Conservation (phyloP, 2,113 vertebrate genomes). For the Pardalotus punctatus region DNA sequence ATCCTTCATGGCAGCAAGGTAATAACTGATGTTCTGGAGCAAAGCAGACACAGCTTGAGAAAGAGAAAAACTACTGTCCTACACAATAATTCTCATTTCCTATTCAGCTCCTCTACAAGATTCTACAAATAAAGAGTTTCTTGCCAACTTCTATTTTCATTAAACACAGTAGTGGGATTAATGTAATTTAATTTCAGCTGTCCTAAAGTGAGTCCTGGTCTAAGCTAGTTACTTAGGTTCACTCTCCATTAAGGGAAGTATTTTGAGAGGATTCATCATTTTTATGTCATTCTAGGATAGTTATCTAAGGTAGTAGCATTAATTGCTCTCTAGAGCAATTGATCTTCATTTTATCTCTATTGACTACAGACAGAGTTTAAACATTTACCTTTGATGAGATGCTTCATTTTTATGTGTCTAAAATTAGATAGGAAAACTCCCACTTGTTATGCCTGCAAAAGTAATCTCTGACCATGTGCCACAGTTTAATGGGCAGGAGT, state of each 20-base stretch:
- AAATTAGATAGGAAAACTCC: slow-evolving; percentile 15
- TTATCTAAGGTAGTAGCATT: slow-evolving; percentile 14
- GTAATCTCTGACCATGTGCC: background rate
- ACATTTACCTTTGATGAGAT: slow-evolving; percentile 25
- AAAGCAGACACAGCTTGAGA: background rate
- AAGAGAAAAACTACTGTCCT: background rate
- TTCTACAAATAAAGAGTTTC: background rate
- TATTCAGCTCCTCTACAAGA: background rate
- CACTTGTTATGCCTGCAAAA: background rate
- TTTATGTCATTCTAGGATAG: background rate
- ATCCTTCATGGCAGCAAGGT: background rate
- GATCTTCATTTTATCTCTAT: slow-evolving; percentile 43
- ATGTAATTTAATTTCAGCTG: background rate
- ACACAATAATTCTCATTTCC: background rate
- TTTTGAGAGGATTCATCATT: background rate
- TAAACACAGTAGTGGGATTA: background rate
- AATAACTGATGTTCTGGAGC: background rate
- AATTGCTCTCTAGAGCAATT: slow-evolving; percentile 40
- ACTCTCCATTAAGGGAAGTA: background rate
- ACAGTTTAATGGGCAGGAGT: background rate
- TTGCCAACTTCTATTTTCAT: background rate
- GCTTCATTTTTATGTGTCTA: slow-evolving; percentile 5
- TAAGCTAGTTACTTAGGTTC: background rate
- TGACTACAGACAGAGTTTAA: slow-evolving; percentile 24
- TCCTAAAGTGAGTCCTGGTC: background rate